Evolutionary conservation across 2,888 invertebrate genomes (phyloP).

Genomic region (Dicyrtomina minuta): DNA sequence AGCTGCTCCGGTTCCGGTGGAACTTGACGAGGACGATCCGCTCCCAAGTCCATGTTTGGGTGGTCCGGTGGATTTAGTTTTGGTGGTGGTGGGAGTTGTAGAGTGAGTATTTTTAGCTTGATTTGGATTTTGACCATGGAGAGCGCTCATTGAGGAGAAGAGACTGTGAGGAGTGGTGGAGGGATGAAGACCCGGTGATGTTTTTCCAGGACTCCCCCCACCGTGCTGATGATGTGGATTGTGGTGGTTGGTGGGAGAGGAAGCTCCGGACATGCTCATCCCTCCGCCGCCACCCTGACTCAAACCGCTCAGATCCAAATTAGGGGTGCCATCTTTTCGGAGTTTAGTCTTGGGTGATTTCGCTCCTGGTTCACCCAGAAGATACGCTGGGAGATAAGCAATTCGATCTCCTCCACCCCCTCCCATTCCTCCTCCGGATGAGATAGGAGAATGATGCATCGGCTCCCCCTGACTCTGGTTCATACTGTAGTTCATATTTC

Average conservation of each 20-base stretch:
- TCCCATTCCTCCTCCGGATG: background rate
- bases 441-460: slow-evolving; percentile 26
- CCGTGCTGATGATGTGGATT: too few relatives aligned
- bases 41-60: slow-evolving; percentile 27
- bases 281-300: background rate
- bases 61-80: slow-evolving; percentile 15
- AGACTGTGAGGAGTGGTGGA: too few relatives aligned
- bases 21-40: background rate
- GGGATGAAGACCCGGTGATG: too few relatives aligned
- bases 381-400: slow-evolving; percentile 17
- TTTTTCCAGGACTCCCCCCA: too few relatives aligned
- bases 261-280: background rate
- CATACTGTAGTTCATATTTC: too few relatives aligned
- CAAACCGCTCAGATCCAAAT: slow-evolving; percentile 17
- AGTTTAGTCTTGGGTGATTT: slow-evolving; percentile 30
- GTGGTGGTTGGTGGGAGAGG: slow-evolving; percentile 9
- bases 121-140: background rate
- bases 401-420: slow-evolving; percentile 1
- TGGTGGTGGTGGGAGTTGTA: slow-evolving; percentile 3
- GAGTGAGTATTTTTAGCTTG: too few relatives aligned
- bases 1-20: background rate
- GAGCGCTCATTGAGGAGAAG: too few relatives aligned
- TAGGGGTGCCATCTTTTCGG: slow-evolving; percentile 18
- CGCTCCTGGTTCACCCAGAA: slow-evolving; percentile 27
- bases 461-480: slow-evolving; percentile 14